Percentiles rank a stretch among this genome's conserved stretches.
These are phyloP conservation scores for Nestor notabilis DNA, from an alignment of 2,113 vertebrate species.

Conservation along the genomic window DNA sequence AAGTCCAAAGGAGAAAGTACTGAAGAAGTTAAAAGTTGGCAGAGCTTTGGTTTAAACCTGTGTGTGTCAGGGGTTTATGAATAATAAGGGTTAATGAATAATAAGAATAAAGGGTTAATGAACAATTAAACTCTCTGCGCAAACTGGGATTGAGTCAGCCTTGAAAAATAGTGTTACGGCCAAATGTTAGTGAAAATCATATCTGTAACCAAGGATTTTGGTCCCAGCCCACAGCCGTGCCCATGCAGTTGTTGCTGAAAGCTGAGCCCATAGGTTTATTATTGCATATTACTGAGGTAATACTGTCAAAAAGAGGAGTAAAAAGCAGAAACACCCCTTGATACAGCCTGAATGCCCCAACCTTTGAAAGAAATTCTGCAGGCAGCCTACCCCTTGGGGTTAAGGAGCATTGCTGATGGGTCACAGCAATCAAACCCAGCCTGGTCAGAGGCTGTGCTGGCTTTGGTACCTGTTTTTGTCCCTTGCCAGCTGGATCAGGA, in stretches of 20 bases:
- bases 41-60: background rate
- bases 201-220: background rate
- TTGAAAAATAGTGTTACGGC: background rate
- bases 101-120: background rate
- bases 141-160: background rate
- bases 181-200: background rate
- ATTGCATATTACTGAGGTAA: background rate
- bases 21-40: background rate
- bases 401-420: fast-evolving
- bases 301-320: background rate
- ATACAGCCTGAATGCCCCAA: fast-evolving
- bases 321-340: background rate
- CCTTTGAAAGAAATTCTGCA: background rate
- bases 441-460: background rate
- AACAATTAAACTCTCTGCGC: background rate
- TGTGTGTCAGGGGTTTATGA: background rate
- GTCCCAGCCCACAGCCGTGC: fast-evolving
- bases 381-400: fast-evolving
- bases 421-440: background rate
- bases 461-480: background rate
- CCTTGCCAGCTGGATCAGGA: background rate
- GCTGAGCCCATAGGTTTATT: background rate
- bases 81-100: background rate
- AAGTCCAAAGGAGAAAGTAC: background rate
- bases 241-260: background rate